These are phyloP conservation scores for Capromys pilorides DNA, from an alignment of 2,797 vertebrate genomes.

Conservation along the genomic window DNA sequence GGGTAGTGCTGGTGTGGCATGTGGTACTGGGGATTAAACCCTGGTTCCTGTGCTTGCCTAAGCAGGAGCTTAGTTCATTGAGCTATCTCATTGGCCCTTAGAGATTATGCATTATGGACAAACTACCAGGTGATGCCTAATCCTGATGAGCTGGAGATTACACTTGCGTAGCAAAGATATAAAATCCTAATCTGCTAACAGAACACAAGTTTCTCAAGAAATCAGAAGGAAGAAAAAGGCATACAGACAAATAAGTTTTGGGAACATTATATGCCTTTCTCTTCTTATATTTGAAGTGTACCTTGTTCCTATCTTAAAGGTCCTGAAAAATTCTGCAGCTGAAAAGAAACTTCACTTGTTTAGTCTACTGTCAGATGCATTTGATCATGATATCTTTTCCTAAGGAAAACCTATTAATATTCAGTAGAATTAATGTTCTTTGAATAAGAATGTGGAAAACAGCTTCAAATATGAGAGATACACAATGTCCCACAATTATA, in stretches of 20 bases:
- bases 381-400: background rate
- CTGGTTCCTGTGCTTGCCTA: no score
- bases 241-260: background rate
- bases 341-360: background rate
- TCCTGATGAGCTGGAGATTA: background rate
- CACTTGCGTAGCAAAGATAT: background rate
- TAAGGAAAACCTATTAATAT: background rate
- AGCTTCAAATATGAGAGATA: background rate
- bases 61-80: no score
- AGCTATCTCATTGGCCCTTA: no score
- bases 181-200: background rate
- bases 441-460: conserved; percentile 33
- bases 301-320: background rate
- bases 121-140: background rate
- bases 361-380: background rate
- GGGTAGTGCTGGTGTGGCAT: no score
- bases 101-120: background rate
- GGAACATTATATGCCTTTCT: background rate
- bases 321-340: conserved; percentile 17
- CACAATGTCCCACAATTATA: background rate
- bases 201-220: background rate
- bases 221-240: background rate
- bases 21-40: no score
- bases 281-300: background rate
- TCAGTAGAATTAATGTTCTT: conserved; percentile 1